Evolutionary conservation across 2,888 invertebrate species (phyloP), one percentile per base, ranked within the genome.

Genomic region (Palloptera scutellata): DNA sequence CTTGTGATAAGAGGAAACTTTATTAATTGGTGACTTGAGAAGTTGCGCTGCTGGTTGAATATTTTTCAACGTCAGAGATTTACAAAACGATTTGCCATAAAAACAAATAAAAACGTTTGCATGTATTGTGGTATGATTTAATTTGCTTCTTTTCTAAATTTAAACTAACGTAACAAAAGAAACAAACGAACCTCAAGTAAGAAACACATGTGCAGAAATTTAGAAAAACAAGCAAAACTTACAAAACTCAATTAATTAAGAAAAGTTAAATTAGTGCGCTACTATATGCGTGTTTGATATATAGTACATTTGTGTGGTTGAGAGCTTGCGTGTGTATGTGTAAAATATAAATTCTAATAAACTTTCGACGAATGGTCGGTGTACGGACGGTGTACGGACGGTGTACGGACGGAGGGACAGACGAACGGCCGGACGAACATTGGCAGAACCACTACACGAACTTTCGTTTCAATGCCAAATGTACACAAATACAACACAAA

Each of bases 401-500:
- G 30, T 54, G 20, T 13, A 48, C 11, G 15, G 11, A 48, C 48
- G 5, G 48, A 1, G 48, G n/a, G 8, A 9, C 11, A 5, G 6
- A 48, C n/a, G n/a, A 11, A 15, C 48, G 15, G 48, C 6, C 48
- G 15, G 48, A 6, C 48, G 40, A 12, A 13, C n/a, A n/a, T n/a
- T n/a, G n/a, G n/a, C 20, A 40, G 57, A 12, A 13, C 40, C 15
- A 20, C 6, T 40, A 63, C 15, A 43, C 57, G 51, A 53, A 66
- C 53, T 66, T 66, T 61, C 61, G 66, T 66, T 66, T 66, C 66
- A 66, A 66, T 66, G 66, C 60, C 66, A 66, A 66, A 55, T 45
- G 66, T 61, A 61, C 12, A 48, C 48, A 48, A 60, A 66, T 54
- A 41, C 60, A 54, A 52, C 48, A 30, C 3, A 30, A 30, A 30